Conservation (phyloP, 2,888 invertebrate genomes). For the Cataglyphis livida region DNA sequence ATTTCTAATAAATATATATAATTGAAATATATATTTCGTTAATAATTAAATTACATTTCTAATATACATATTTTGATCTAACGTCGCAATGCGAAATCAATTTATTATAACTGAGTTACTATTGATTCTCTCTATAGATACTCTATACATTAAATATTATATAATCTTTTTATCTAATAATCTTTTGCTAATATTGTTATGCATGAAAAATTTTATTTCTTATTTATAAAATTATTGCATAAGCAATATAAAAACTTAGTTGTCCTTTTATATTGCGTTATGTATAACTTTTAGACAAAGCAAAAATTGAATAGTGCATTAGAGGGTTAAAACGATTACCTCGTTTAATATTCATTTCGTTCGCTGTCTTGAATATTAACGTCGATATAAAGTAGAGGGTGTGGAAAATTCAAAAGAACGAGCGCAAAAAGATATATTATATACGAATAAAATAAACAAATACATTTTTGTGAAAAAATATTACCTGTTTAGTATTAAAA, state of each 20-base stretch:
- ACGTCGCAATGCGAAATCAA: background rate
- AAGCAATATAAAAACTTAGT: background rate
- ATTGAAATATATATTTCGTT: background rate
- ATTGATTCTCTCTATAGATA: background rate
- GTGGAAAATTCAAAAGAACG: background rate
- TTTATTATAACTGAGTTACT: background rate
- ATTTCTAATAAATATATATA: background rate
- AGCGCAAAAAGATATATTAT: background rate
- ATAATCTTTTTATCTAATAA: background rate
- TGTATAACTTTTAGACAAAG: slow-evolving; percentile 27
- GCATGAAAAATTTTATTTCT: background rate
- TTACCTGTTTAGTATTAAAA: background rate
- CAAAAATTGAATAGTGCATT: slow-evolving; percentile 12
- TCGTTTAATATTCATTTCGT: slow-evolving; percentile 84
- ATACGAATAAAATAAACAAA: slow-evolving; percentile 13
- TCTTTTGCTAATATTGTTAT: background rate
- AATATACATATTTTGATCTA: background rate
- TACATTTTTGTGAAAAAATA: background rate
- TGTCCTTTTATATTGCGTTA: background rate
- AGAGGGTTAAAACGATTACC: slow-evolving; percentile 83
- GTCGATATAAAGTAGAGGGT: slow-evolving; percentile 72
- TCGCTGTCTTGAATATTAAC: slow-evolving; percentile 83
- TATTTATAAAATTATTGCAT: slow-evolving; percentile 3
- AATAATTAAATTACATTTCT: slow-evolving; percentile 8
- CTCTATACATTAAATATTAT: background rate